Evolutionary conservation across 2,888 invertebrate genomes (phyloP), one percentile per base, ranked within the genome.

Genomic region (Synergus japonicus): DNA sequence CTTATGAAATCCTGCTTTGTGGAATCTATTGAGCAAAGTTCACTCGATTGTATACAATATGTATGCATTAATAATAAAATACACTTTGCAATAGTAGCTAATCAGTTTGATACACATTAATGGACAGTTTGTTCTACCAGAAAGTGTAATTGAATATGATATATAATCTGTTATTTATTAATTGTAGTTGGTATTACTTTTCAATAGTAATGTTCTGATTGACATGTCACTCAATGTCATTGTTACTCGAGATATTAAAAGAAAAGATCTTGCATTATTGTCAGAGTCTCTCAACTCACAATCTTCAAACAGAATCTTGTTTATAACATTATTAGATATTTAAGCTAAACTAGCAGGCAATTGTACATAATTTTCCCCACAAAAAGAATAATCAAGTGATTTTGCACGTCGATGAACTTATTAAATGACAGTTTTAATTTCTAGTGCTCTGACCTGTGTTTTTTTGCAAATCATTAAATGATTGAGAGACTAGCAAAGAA

Each of bases 101-200:
- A 54, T 54, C 54, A 54, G 54, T n/a, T 54, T 54, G 54, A n/a
- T 54, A 54, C 54, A 54, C 54, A 54, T 54, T 54, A n/a, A n/a
- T 54, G 54, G 54, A 54, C 3, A 9, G 54, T n/a, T 54, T 54
- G n/a, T n/a, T 54, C 9, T 54, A 54, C 54, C n/a, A 54, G 54
- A n/a, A 54, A 54, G 54, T 54, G 9, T 54, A n/a, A 54, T 9
- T 5, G n/a, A 8, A 7, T n/a, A 54, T 54, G 54, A n/a, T n/a
- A 54, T 54, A n/a, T n/a, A n/a, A n/a, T n/a, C n/a, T 8, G 8
- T 54, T 54, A n/a, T 54, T 54, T 9, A 54, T 8, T n/a, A 54
- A 54, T 54, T n/a, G n/a, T 54, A n/a, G 8, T 9, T n/a, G 54
- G n/a, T 7, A 54, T 54, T n/a, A 1, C 15, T 54, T 54, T 54